Evolutionary conservation across 1,140 invertebrate genomes (phyloP).

Genomic region (Drosophila lacteicornis): DNA sequence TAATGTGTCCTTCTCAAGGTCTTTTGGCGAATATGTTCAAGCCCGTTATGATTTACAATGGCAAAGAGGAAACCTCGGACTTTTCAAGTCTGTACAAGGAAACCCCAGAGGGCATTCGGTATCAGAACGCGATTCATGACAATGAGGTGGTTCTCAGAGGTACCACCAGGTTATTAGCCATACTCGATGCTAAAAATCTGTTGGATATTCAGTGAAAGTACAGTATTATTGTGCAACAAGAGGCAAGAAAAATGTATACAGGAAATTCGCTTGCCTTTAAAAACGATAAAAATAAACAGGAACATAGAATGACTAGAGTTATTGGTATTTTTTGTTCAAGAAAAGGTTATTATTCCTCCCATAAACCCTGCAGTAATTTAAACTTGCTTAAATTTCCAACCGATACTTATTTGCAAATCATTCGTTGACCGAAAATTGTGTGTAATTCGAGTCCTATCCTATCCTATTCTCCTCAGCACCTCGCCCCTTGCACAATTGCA

Average conservation of each 20-base stretch:
- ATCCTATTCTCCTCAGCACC: background rate
- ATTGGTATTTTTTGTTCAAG: too few species aligned
- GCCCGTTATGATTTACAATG: slow-evolving; percentile 52
- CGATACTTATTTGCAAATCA: background rate
- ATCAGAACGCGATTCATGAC: slow-evolving; percentile 46
- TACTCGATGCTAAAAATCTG: slow-evolving; percentile 57
- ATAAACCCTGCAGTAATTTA: too few species aligned
- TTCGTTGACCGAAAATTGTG: background rate
- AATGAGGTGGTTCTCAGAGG: slow-evolving; percentile 25
- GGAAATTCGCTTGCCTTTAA: too few species aligned
- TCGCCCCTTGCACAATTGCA: background rate
- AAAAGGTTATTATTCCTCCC: too few species aligned
- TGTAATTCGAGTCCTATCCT: too few species aligned
- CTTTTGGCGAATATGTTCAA: slow-evolving; percentile 40
- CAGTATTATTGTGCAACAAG: too few species aligned
- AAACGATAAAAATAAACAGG: too few species aligned
- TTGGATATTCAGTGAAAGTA: slow-evolving; percentile 38
- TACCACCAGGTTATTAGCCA: slow-evolving; percentile 35
- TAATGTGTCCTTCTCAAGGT: slow-evolving; percentile 4
- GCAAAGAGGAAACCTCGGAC: slow-evolving; percentile 38
- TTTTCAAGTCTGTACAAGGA: slow-evolving; percentile 53
- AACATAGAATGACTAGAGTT: too few species aligned
- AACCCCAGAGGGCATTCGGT: slow-evolving; percentile 35
- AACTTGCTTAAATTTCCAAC: too few species aligned
- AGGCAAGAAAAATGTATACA: background rate